Percentiles rank a stretch among this genome's conserved stretches.
Evolutionary conservation across 2,888 invertebrate genomes (phyloP).

Genomic region (Uropetala carovei): DNA sequence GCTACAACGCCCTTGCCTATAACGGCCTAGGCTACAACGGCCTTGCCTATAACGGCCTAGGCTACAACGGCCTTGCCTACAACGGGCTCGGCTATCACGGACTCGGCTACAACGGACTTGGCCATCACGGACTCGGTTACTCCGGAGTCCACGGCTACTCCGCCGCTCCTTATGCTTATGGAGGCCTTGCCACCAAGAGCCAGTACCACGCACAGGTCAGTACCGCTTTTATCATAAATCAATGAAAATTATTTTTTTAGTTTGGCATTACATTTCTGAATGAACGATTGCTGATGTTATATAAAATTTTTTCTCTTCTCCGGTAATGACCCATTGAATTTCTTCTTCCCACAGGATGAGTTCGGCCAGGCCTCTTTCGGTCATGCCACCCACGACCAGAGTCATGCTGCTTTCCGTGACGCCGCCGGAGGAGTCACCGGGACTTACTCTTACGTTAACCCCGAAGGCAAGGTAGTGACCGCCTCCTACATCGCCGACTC

Average conservation of each 20-base stretch:
- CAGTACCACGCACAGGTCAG: slow-evolving; percentile 41
- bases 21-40: slow-evolving; percentile 52
- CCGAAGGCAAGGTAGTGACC: slow-evolving; percentile 73
- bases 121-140: slow-evolving; percentile 60
- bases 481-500: slow-evolving; percentile 76
- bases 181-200: slow-evolving; percentile 18
- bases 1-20: slow-evolving; percentile 63
- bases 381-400: slow-evolving; percentile 73
- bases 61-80: background rate
- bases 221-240: background rate
- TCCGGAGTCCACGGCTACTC: slow-evolving; percentile 65
- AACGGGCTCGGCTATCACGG: background rate
- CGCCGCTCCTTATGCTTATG: slow-evolving; percentile 66
- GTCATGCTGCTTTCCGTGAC: slow-evolving; percentile 74
- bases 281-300: too few species aligned
- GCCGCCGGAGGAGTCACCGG: slow-evolving; percentile 75
- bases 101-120: background rate
- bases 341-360: slow-evolving; percentile 69
- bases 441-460: slow-evolving; percentile 75
- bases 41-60: background rate
- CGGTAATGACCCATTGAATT: background rate
- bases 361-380: slow-evolving; percentile 74
- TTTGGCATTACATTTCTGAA: background rate
- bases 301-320: too few species aligned
- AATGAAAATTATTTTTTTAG: too few species aligned